phyloP scores from a whole-genome alignment of 1,140 invertebrate species.

The Saccostrea cuccullata region DNA sequence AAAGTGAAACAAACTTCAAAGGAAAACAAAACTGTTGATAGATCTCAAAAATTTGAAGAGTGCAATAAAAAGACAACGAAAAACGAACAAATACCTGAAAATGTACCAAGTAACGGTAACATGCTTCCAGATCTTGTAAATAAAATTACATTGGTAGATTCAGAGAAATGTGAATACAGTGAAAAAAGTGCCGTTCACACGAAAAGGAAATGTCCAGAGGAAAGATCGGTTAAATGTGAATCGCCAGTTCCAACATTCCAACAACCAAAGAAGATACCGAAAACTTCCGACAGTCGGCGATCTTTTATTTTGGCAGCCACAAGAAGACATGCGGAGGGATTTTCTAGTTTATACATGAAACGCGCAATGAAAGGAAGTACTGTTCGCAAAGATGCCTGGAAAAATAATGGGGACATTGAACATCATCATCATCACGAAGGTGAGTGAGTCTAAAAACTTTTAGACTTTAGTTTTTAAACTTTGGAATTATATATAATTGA shows the following conservation, averaged over 20 bases:
- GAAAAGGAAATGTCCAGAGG: background rate
- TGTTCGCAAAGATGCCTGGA: constrained; percentile 16
- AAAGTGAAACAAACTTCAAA: background rate
- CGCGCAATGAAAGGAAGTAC: constrained; percentile 30
- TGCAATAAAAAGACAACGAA: constrained; percentile 3
- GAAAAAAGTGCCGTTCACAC: background rate
- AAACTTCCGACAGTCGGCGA: background rate
- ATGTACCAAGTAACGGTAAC: background rate
- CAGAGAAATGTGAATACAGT: background rate
- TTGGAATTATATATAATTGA: too few relatives aligned
- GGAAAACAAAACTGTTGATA: background rate
- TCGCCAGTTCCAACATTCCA: background rate
- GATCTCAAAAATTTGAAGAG: background rate
- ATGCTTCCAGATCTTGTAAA: background rate
- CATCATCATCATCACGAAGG: background rate
- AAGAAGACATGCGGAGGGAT: background rate
- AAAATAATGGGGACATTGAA: constrained; percentile 43
- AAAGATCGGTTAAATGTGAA: background rate
- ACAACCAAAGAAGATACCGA: background rate
- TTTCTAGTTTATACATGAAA: constrained; percentile 30
- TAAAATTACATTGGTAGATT: constrained; percentile 13
- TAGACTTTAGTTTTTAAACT: too few relatives aligned
- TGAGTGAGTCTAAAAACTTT: too few relatives aligned
- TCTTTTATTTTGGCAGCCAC: constrained; percentile 10
- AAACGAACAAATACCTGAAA: background rate